phyloP scores from a whole-genome alignment of 2,113 vertebrate species.

The Megaceryle torquata region DNA sequence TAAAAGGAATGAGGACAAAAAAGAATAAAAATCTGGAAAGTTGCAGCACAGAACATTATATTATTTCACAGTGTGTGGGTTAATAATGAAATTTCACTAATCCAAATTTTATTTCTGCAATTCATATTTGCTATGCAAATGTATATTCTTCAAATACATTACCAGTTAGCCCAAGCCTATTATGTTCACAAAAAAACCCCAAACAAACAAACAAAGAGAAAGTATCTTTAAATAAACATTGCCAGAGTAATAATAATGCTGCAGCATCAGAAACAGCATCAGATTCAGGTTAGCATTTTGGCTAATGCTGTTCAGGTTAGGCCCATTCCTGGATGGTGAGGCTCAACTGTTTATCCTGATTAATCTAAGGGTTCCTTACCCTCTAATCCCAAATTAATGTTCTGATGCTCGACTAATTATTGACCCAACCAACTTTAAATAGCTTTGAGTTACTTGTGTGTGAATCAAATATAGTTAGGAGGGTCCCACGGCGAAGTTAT shows the following conservation, averaged over 20 bases:
- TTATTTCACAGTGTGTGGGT: too few species aligned
- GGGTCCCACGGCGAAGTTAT: background rate
- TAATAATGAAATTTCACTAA: background rate
- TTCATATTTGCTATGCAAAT: background rate
- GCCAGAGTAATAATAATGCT: background rate
- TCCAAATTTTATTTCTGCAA: background rate
- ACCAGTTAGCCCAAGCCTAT: background rate
- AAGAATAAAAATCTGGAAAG: background rate
- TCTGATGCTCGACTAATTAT: background rate
- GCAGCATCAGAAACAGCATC: background rate
- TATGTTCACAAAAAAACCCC: background rate
- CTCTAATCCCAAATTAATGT: background rate
- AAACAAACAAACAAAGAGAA: background rate
- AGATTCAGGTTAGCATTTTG: background rate
- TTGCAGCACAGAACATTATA: background rate
- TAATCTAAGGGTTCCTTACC: background rate
- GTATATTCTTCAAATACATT: background rate
- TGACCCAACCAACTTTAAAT: background rate
- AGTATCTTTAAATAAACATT: background rate
- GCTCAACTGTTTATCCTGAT: background rate
- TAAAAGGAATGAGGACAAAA: background rate
- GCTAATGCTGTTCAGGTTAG: background rate
- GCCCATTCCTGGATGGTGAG: background rate
- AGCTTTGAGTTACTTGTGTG: background rate
- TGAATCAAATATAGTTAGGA: background rate